Evolutionary conservation across 2,888 invertebrate genomes (phyloP), one percentile per base, ranked within the genome.

Genomic region (Meandrusa payeni): DNA sequence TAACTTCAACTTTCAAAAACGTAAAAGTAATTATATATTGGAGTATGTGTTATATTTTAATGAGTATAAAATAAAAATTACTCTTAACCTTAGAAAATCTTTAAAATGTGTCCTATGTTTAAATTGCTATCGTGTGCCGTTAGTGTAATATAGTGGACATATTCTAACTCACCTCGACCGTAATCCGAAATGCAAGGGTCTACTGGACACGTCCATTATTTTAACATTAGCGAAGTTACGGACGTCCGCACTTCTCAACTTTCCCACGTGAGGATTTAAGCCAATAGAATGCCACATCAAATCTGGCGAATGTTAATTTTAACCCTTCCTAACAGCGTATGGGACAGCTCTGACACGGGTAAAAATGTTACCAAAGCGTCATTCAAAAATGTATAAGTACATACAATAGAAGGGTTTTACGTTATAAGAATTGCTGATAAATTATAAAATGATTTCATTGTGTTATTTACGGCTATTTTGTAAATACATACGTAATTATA

Each of bases 211-310:
- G 55, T 64, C 70, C 76, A 75, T 78, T 75, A 78, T 76, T 77
- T 71, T 56, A 55, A 68, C 77, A 80, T 80, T 76, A 79, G 66
- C 69, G 60, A 74, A 75, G 69, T 76, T 75, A 56, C 57, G 64
- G 63, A 65, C 62, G 62, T 64, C 68, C 65, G 61, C 58, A 59
- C 61, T 61, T 67, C 55, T 52, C 58, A 73, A 76, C 68, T 77
- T 72, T 65, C 54, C 51, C 56, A 61, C 59, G 64, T 51, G 58
- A 55, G 64, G 64, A 61, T 66, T 65, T 51, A 49, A 49, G 55
- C 50, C 59, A 62, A 61, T 65, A 72, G 76, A 63, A 77, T 54
- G 59, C 68, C 66, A 61, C 67, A 74, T 70, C 69, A 70, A 71
- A 59, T 55, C 49, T 47, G 51, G 56, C 51, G 56, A 70, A 71